Conservation (phyloP, 1,140 invertebrate genomes). For the Nixonia krombeini region DNA sequence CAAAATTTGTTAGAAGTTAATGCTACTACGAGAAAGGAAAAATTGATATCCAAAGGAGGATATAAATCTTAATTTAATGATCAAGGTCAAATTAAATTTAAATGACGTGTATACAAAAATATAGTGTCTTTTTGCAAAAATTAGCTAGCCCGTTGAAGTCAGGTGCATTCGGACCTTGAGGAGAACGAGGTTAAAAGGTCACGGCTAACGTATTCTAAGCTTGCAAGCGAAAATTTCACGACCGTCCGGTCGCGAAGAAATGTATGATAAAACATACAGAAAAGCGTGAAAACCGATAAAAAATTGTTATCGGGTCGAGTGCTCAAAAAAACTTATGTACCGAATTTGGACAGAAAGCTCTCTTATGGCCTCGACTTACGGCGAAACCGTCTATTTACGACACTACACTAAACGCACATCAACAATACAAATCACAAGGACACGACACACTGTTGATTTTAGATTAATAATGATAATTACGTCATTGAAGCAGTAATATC, state of each 20-base stretch:
- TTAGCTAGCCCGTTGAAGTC: slow-evolving; percentile 23
- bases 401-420: slow-evolving; percentile 16
- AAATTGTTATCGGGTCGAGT: not conserved
- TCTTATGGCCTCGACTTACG: slow-evolving; percentile 38
- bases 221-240: slow-evolving; percentile 15
- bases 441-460: slow-evolving; percentile 16
- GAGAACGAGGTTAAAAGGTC: slow-evolving; percentile 45
- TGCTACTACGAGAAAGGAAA: too few species aligned
- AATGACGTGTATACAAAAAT: too few species aligned
- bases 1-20: too few species aligned
- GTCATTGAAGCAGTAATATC: slow-evolving; percentile 41
- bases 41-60: too few species aligned
- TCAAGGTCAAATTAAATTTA: too few species aligned
- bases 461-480: slow-evolving; percentile 16
- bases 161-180: slow-evolving; percentile 42
- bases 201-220: slow-evolving; percentile 19
- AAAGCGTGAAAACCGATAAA: slow-evolving; percentile 16
- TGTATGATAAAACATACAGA: slow-evolving; percentile 24
- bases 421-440: slow-evolving; percentile 10
- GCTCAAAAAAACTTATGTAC: slow-evolving; percentile 13
- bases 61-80: too few species aligned
- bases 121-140: slow-evolving; percentile 1
- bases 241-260: slow-evolving; percentile 18
- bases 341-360: slow-evolving; percentile 24
- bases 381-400: slow-evolving; percentile 34